These are phyloP conservation scores for Cheilosia grossa DNA, from an alignment of 2,888 invertebrate genomes.

Conservation along the genomic window DNA sequence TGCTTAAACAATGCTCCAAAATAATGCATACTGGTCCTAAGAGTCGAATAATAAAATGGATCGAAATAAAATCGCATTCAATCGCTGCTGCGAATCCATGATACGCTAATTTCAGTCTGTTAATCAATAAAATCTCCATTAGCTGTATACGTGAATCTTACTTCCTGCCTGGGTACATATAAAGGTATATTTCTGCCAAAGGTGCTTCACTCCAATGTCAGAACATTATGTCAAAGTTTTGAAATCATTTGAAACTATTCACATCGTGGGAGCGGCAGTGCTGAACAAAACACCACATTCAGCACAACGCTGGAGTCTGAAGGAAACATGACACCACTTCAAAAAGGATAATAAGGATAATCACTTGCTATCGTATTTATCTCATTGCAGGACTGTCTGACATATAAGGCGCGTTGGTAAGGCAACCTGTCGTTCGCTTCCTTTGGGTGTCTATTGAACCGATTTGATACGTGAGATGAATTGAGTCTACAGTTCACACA, in stretches of 20 bases:
- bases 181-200: conserved; percentile 26
- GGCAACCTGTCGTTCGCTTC: conserved; percentile 66
- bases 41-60: too few relatives aligned
- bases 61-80: too few relatives aligned
- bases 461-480: conserved; percentile 75
- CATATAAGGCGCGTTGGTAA: conserved; percentile 68
- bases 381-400: conserved; percentile 65
- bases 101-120: conserved; percentile 23
- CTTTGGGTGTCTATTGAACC: conserved; percentile 71
- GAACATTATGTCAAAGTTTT: conserved; percentile 58
- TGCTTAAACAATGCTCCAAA: too few relatives aligned
- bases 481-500: conserved; percentile 61
- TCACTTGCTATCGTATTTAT: conserved; percentile 75
- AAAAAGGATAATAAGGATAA: conserved; percentile 75
- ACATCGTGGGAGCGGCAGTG: conserved; percentile 70
- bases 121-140: conserved; percentile 30
- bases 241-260: conserved; percentile 71
- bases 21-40: too few relatives aligned
- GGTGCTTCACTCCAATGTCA: conserved; percentile 58
- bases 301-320: conserved; percentile 20
- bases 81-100: not conserved
- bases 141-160: conserved; percentile 4
- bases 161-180: conserved; percentile 39
- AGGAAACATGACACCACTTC: conserved; percentile 71
- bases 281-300: conserved; percentile 47